Percentiles rank a stretch among this genome's conserved stretches.
Evolutionary conservation across 2,888 invertebrate species (phyloP).

Genomic region (Acronicta alni): DNA sequence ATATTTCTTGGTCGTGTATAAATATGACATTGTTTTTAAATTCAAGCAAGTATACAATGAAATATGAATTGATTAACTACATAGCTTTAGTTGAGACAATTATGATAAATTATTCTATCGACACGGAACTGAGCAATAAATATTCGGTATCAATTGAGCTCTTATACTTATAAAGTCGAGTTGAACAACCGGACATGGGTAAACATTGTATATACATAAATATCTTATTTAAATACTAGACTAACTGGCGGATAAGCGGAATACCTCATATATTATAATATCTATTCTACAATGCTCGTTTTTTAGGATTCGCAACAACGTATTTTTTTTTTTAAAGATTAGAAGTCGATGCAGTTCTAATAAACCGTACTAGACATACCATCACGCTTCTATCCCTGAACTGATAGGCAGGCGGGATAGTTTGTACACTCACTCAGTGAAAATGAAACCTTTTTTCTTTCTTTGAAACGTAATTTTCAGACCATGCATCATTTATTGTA

Average conservation of each 20-base stretch:
- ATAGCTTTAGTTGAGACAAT: slow-evolving; percentile 26
- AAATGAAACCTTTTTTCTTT: too few species aligned
- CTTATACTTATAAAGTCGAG: slow-evolving; percentile 20
- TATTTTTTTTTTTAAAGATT: too few species aligned
- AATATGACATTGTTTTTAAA: slow-evolving; percentile 1
- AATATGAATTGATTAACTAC: slow-evolving; percentile 7
- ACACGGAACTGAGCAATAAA: slow-evolving; percentile 40
- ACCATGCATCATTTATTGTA: too few species aligned
- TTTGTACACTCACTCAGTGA: too few species aligned
- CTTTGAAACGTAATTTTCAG: too few species aligned
- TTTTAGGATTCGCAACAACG: too few species aligned
- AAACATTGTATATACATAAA: slow-evolving; percentile 9
- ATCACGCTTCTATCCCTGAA: too few species aligned
- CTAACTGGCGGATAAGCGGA: neutral
- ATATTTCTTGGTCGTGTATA: neutral
- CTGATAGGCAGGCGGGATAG: too few species aligned
- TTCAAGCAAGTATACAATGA: slow-evolving; percentile 8
- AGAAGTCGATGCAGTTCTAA: too few species aligned
- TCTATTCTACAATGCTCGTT: too few species aligned
- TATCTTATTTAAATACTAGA: slow-evolving; percentile 8
- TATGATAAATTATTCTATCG: slow-evolving; percentile 45
- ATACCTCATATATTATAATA: too few species aligned
- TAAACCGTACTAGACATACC: too few species aligned
- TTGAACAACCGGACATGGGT: slow-evolving; percentile 56
- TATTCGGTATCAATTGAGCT: slow-evolving; percentile 29